Evolutionary conservation across 2,888 invertebrate genomes (phyloP).

Genomic region (Seladonia tumulorum): DNA sequence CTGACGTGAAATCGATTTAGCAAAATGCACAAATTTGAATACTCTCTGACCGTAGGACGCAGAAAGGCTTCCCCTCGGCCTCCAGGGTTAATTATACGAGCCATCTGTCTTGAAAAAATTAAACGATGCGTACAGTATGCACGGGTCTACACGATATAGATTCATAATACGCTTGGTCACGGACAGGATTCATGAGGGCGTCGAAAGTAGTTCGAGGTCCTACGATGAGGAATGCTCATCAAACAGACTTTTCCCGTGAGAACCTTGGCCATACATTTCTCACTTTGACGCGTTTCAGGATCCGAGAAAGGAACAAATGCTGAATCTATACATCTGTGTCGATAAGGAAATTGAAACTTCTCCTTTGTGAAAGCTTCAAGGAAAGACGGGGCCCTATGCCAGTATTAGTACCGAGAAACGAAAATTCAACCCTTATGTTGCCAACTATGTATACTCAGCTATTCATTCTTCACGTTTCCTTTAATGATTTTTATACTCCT

Average conservation of each 20-base stretch:
- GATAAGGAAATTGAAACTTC: background rate
- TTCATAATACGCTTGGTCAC: conserved; percentile 28
- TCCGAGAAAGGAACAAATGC: background rate
- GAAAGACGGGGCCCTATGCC: background rate
- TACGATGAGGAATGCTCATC: conserved; percentile 48
- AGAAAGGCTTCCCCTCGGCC: background rate
- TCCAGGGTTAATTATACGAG: background rate
- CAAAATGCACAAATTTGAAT: background rate
- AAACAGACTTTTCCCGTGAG: conserved; percentile 22
- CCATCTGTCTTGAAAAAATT: background rate
- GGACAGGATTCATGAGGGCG: conserved; percentile 41
- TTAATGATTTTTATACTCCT: background rate
- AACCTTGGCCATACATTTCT: conserved; percentile 28
- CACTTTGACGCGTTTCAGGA: conserved; percentile 22
- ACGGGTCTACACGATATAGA: background rate
- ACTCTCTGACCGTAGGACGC: background rate
- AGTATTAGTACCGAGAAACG: background rate
- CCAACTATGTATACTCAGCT: background rate
- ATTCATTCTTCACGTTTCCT: background rate
- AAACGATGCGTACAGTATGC: background rate
- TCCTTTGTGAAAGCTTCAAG: background rate
- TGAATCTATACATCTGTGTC: background rate
- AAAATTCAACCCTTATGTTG: background rate
- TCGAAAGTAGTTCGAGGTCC: conserved; percentile 58
- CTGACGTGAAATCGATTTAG: background rate